Percentiles rank a stretch among this genome's conserved stretches.
Conservation (phyloP, 2,888 invertebrate species). For the Chirona hameri region DNA sequence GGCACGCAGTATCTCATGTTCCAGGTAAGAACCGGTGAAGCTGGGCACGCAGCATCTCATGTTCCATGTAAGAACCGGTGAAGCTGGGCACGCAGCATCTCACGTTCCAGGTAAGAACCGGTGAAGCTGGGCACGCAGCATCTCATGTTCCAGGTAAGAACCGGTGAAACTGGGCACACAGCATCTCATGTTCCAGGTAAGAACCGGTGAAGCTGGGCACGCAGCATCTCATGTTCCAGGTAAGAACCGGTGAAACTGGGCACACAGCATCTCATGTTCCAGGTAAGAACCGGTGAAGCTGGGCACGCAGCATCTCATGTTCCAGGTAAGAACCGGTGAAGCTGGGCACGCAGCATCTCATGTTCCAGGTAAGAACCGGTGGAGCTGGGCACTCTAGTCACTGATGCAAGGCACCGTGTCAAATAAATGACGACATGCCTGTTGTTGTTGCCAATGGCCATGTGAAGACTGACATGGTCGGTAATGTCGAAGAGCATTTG, state of each 20-base stretch:
- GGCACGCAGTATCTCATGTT: conserved; percentile 81
- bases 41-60: conserved; percentile 84
- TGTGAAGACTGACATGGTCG: no score
- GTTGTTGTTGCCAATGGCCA: no score
- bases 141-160: conserved; percentile 65
- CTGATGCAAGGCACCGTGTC: no score
- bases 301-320: conserved; percentile 81
- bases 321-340: conserved; percentile 56
- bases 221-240: conserved; percentile 77
- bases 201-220: conserved; percentile 65
- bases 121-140: conserved; percentile 78
- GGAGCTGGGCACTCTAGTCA: background rate
- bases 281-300: conserved; percentile 57
- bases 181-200: conserved; percentile 71
- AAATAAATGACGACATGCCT: no score
- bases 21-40: conserved; percentile 55
- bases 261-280: conserved; percentile 80
- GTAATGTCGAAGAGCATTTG: no score
- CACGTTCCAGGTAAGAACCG: conserved; percentile 61
- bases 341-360: conserved; percentile 81
- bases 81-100: conserved; percentile 83
- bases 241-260: conserved; percentile 67
- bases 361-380: conserved; percentile 59
- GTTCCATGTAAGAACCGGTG: conserved; percentile 56
- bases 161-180: conserved; percentile 79